A percentile compares a stretch with the other conserved stretches of the same genome.
phyloP scores from a whole-genome alignment of 2,113 vertebrate species.

The Arizona elegans region DNA sequence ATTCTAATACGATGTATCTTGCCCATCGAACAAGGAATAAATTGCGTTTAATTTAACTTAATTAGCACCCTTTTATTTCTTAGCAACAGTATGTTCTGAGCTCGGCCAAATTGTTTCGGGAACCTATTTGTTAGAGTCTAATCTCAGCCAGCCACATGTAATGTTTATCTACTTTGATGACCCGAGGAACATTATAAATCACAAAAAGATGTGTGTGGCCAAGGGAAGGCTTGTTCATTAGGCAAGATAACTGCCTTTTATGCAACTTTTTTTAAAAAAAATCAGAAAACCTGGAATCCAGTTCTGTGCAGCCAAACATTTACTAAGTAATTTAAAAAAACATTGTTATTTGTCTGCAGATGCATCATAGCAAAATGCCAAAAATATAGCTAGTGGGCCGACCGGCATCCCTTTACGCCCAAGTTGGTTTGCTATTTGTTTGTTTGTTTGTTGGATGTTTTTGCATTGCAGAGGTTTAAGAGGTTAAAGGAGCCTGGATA shows the following conservation, averaged over 20 bases:
- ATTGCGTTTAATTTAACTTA: not conserved
- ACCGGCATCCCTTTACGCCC: not conserved
- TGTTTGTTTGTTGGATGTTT: not conserved
- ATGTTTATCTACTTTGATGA: not conserved
- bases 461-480: not conserved
- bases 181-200: not conserved
- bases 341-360: not conserved
- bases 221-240: not conserved
- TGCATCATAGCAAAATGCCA: not conserved
- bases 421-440: not conserved
- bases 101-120: not conserved
- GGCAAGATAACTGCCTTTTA: accelerated
- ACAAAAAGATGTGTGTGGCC: not conserved
- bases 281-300: not conserved
- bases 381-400: not conserved
- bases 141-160: not conserved
- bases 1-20: not conserved
- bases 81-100: slow-evolving; percentile 6
- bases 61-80: not conserved
- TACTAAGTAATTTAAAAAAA: slow-evolving; percentile 34
- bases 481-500: too few relatives aligned
- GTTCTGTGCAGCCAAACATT: slow-evolving; percentile 20
- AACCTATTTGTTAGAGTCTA: not conserved
- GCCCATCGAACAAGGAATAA: not conserved
- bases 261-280: not conserved